phyloP scores from a whole-genome alignment of 1,140 invertebrate species.

The Drosophila kepulauana region DNA sequence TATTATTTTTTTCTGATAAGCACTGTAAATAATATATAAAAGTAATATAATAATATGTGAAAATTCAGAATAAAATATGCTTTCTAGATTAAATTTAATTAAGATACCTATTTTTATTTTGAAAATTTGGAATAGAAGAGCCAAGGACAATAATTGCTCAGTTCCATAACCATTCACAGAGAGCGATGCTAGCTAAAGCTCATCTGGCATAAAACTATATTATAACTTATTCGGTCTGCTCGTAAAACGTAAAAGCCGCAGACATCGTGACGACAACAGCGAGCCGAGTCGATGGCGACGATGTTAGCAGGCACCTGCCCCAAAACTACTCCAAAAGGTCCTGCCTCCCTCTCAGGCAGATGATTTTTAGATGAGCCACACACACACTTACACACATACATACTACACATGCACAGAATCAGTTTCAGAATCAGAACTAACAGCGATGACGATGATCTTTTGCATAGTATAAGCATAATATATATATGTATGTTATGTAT shows the following conservation, averaged over 20 bases:
- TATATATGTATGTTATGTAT: neutral
- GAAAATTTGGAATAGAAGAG: neutral
- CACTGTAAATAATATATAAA: too few relatives aligned
- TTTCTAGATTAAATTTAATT: too few relatives aligned
- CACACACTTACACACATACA: conserved; percentile 6
- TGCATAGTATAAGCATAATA: conserved; percentile 56
- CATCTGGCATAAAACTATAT: conserved; percentile 52
- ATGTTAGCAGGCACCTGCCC: conserved; percentile 12
- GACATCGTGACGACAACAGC: conserved; percentile 73
- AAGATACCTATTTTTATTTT: too few relatives aligned
- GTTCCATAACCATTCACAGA: conserved; percentile 37
- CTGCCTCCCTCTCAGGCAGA: conserved; percentile 27
- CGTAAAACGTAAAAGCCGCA: conserved; percentile 72
- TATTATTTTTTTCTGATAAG: too few relatives aligned
- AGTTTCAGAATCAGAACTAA: conserved; percentile 18
- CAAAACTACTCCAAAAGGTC: conserved; percentile 8
- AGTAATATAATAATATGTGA: too few relatives aligned
- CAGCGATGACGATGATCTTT: conserved; percentile 63
- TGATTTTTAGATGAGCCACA: conserved; percentile 52
- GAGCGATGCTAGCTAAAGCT: conserved; percentile 28
- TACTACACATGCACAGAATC: neutral
- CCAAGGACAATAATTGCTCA: neutral
- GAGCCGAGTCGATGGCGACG: neutral
- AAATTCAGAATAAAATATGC: too few relatives aligned
- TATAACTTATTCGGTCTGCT: conserved; percentile 50